Evolutionary conservation across 2,113 vertebrate genomes (phyloP), one percentile per base, ranked within the genome.

Genomic region (Cephalopholis sonnerati): DNA sequence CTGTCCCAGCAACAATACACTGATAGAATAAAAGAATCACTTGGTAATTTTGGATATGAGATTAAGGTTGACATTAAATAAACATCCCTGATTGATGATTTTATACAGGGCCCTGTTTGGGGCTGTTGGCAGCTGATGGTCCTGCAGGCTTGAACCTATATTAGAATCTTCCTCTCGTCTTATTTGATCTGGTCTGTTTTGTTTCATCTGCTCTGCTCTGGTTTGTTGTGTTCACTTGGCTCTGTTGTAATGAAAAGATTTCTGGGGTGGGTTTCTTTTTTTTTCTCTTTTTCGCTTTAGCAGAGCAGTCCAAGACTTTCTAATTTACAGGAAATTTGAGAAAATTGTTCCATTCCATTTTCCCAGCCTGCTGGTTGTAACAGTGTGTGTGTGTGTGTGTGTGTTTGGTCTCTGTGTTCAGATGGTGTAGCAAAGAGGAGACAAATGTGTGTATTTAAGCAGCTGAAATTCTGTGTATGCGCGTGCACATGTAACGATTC

Each of bases 271-370:
- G 20, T 8, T 36, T 36, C 7, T 75, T 73, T 83, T 82, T 82
- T 24, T 20, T 29, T 70, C 18, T 39, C 18, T 61, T 83, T 85
- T 86, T 65, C 79, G 70, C 89, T 78, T 84, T 74, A 69, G 72
- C 77, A 91, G 86, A 87, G 80, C 74, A 79, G 24, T 41, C 82
- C 36, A 91, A 94, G 94, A 93, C 93, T 95, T 96, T 94, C 92
- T 95, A 95, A 97, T 97, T 96, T 96, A 96, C 88, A 95, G 95
- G 87, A 96, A 95, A 97, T 96, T 96, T 96, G 93, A 94, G 95
- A 92, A 96, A 97, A 96, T 93, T 85, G 93, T 94, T 95, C 87
- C 86, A 94, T 96, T 96, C 90, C 69, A 92, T 93, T 94, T 88
- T 92, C 77, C 87, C 81, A 80, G 93, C 93, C 93, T 41, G 93